Evolutionary conservation across 2,888 invertebrate species (phyloP).

Genomic region (Pimpla rufipes): DNA sequence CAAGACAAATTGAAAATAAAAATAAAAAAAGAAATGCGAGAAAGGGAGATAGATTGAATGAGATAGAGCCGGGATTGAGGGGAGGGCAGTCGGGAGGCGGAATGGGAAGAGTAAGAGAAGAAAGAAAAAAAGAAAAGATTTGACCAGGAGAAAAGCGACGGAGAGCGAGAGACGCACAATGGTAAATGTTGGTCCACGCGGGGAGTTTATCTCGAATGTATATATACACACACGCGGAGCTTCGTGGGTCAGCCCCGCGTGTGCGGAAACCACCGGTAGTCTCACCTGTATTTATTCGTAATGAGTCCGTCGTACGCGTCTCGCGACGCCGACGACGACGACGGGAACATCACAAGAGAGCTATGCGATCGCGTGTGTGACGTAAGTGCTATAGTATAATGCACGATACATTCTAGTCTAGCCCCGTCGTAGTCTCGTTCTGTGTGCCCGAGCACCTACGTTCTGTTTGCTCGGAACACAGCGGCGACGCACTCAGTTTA

Average conservation of each 20-base stretch:
- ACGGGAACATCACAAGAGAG: constrained; percentile 42
- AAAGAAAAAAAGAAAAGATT: constrained; percentile 25
- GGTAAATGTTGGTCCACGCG: constrained; percentile 50
- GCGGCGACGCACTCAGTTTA: constrained; percentile 67
- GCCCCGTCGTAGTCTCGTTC: constrained; percentile 37
- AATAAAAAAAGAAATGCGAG: constrained; percentile 5
- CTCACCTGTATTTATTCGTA: constrained; percentile 77
- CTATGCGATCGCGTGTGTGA: constrained; percentile 59
- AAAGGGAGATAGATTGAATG: constrained; percentile 13
- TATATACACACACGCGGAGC: constrained; percentile 46
- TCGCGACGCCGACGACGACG: constrained; percentile 51
- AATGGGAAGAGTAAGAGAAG: constrained; percentile 26
- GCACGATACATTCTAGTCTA: constrained; percentile 18
- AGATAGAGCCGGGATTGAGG: constrained; percentile 15
- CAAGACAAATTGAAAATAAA: too few relatives aligned
- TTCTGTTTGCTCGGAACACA: constrained; percentile 78
- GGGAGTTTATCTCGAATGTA: constrained; percentile 50
- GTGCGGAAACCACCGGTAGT: constrained; percentile 73
- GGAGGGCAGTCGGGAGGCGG: background rate
- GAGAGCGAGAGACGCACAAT: constrained; percentile 7
- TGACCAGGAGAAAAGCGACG: constrained; percentile 28
- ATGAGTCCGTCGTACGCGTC: constrained; percentile 68
- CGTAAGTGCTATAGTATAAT: constrained; percentile 48
- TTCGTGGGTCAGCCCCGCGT: constrained; percentile 28
- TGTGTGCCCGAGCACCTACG: constrained; percentile 68